Base-by-base conservation (phyloP, 2,113 vertebrate genomes). In the Osmerus mordax region DNA sequence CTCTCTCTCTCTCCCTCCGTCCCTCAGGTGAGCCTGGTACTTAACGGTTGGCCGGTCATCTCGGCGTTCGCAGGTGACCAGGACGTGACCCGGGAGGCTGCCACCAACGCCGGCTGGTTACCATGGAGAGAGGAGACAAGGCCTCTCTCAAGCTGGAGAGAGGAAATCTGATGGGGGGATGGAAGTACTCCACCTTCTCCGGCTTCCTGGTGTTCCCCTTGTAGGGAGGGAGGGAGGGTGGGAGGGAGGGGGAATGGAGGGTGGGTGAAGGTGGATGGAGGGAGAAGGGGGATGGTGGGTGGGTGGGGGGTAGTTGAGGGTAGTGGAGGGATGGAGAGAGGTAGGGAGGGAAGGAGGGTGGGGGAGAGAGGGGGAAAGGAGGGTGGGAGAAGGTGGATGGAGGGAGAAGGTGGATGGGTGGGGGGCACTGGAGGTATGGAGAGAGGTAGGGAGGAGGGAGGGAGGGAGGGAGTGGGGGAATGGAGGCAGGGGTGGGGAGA, bases 171-270 rank as follows among this genome's bases (percentile, higher is more conserved):
- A 93, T 94, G 88, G 94, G 94, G 2, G 94, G 94, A 14, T 95
- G 94, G 94, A 95, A 95, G 79, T 95, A 92, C 73, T 95, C 94
- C 41, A 95, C 93, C 11, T 95, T 95, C 88, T 95, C 94, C 0
- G 94, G 94, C 65, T 95, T 95, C 77, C 90, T 95, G 69, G 93
- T 95, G 59, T 95, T 95, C 63, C 94, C 94, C 0, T 86, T 95
- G 76, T 95, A 68, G n/a, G 18, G 15, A 65, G 13, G 5, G 29
- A 21, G 61, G 21, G 21, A 19, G 21, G 41, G 12, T 21, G 55
- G 25, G 32, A 28, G 54, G 13, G n/a, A 21, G 58, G 19, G 23
- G 21, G 54, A 23, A 54, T 0, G 32, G 23, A 54, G 51, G 29
- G 16, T 28, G 60, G 36, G 21, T 23, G 21, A 23, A 23, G 21